These are phyloP conservation scores for Phoxinus dragarum DNA, from an alignment of 2,797 vertebrate genomes.

Conservation along the genomic window DNA sequence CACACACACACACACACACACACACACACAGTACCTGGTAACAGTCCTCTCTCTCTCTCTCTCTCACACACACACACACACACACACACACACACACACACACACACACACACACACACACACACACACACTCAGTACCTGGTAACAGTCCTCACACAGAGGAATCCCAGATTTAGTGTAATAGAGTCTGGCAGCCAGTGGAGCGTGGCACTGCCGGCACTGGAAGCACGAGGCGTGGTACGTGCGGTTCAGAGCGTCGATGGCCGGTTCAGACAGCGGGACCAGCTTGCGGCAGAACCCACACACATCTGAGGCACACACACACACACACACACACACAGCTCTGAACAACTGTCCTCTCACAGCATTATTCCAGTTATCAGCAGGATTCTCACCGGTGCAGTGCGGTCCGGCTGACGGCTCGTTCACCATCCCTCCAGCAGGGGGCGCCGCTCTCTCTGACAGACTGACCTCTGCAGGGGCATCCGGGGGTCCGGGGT, in stretches of 20 bases:
- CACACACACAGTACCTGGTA: too few relatives aligned
- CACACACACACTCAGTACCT: constrained; percentile 72
- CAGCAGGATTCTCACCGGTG: constrained; percentile 53
- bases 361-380: neutral
- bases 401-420: constrained; percentile 47
- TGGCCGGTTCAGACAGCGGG: constrained; percentile 73
- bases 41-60: too few relatives aligned
- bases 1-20: too few relatives aligned
- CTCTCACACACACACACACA: too few relatives aligned
- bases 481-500: constrained; percentile 54
- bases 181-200: constrained; percentile 87
- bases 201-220: constrained; percentile 84
- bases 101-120: too few relatives aligned
- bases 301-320: constrained; percentile 82
- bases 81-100: too few relatives aligned
- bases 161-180: constrained; percentile 91
- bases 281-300: constrained; percentile 92
- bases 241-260: constrained; percentile 89
- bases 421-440: constrained; percentile 63
- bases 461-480: constrained; percentile 67
- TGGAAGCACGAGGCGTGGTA: constrained; percentile 92
- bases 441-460: constrained; percentile 68
- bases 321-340: neutral
- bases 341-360: neutral
- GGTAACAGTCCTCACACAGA: constrained; percentile 87